A percentile compares a stretch with the other conserved stretches of the same genome.
These are phyloP conservation scores for Nematopogon swammerdamellus DNA, from an alignment of 2,888 invertebrate genomes.

Conservation along the genomic window DNA sequence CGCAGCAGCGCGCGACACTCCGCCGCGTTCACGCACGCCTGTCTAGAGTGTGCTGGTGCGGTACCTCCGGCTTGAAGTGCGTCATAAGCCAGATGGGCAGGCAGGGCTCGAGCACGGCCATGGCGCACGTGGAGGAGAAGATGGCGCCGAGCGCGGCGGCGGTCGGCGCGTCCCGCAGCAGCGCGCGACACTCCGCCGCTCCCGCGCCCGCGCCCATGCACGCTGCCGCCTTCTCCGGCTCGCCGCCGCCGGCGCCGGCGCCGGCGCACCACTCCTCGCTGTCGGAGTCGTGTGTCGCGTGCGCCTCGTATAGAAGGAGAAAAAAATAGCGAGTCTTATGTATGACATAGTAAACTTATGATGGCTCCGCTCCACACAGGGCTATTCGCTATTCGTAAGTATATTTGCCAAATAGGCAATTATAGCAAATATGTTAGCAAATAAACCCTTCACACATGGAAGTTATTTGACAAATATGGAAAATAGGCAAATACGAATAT, in stretches of 20 bases:
- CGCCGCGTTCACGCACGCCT: not conserved
- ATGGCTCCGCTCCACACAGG: not conserved
- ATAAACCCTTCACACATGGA: too few species aligned
- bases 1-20: slow-evolving; percentile 8
- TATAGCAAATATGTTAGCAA: too few species aligned
- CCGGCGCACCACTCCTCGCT: too few species aligned
- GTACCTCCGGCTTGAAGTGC: slow-evolving; percentile 25
- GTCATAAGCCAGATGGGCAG: slow-evolving; percentile 36
- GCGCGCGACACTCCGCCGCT: slow-evolving; percentile 10
- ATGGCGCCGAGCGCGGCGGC: slow-evolving; percentile 36
- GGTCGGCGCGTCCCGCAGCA: slow-evolving; percentile 18
- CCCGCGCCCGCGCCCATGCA: slow-evolving; percentile 3
- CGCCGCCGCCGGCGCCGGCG: not conserved
- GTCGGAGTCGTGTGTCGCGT: too few species aligned
- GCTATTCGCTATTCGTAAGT: not conserved
- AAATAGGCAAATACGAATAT: too few species aligned
- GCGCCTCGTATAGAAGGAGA: too few species aligned
- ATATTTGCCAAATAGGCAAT: too few species aligned
- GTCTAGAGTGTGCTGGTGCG: too few species aligned
- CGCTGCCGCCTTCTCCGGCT: not conserved
- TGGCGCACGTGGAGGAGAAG: slow-evolving; percentile 34
- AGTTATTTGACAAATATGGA: too few species aligned
- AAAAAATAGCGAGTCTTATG: too few species aligned
- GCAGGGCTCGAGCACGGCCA: slow-evolving; percentile 43
- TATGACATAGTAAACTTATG: too few species aligned